Conservation (phyloP, 1,140 invertebrate genomes). For the Homalodisca vitripennis region DNA sequence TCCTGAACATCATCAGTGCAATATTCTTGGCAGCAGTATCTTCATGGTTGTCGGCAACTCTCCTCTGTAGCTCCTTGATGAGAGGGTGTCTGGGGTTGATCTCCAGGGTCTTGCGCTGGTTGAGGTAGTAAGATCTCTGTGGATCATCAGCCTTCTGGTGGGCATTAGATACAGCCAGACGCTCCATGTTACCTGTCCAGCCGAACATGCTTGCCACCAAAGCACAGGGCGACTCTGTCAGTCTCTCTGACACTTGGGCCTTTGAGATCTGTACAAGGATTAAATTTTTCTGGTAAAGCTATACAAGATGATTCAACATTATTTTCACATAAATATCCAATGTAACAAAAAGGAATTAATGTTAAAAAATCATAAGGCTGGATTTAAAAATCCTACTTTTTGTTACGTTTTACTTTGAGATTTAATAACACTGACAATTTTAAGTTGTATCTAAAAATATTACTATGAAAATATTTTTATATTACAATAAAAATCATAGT, state of each 20-base stretch:
- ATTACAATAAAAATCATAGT: no score
- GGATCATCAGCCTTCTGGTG: constrained; percentile 96
- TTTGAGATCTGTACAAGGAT: constrained; percentile 62
- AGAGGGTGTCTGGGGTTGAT: constrained; percentile 97
- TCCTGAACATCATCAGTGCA: constrained; percentile 90
- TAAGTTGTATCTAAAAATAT: no score
- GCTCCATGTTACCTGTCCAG: constrained; percentile 99
- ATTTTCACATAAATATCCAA: no score
- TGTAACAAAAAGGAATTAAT: not conserved
- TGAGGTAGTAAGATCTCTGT: constrained; percentile 86
- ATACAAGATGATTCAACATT: not conserved
- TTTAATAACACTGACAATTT: no score
- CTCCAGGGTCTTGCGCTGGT: constrained; percentile 97
- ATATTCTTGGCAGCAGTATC: constrained; percentile 84
- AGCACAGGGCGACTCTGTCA: constrained; percentile 92
- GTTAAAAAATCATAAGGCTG: no score
- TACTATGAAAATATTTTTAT: no score
- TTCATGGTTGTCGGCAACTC: constrained; percentile 75
- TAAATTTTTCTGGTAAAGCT: not conserved
- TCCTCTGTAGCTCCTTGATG: constrained; percentile 83
- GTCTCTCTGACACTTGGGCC: constrained; percentile 83
- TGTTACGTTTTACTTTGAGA: no score
- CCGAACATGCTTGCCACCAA: constrained; percentile 96
- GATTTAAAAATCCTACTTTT: not conserved
- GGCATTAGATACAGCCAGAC: constrained; percentile 93